Base-by-base conservation (phyloP, 2,797 vertebrate genomes). In the Pantherophis alleghaniensis region DNA sequence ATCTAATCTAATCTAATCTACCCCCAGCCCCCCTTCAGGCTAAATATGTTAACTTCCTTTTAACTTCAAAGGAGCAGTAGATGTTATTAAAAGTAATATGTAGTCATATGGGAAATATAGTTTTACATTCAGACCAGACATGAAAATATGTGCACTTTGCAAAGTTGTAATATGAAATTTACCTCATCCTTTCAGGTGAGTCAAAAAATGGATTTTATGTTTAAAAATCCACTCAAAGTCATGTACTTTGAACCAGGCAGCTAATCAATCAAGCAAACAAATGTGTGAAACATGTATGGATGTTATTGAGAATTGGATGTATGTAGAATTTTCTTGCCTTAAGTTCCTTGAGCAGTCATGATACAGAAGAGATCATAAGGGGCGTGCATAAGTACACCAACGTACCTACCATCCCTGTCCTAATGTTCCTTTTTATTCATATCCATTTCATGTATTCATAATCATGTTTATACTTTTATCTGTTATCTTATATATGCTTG, bases 1-100 rank as follows among this genome's bases (percentile, higher is more conserved):
- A 26, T 56, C 56, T 57, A 57, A 55, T 90, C 92, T 91, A 88
- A 61, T 37, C 93, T 56, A 83, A 53, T 91, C 93, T 92, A 90
- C 32, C n/a, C 93, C 32, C 91, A 91, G 88, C 4, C 0, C 42
- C 26, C 28, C 22, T 66, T 16, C 55, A 88, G 14, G 37, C 47
- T 90, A 83, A 91, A 53, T 53, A 32, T 5, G 89, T 83, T 20
- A 32, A 60, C 79, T 83, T 37, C 37, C 63, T 10, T 92, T 55
- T 88, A 69, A 61, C 28, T 89, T 28, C 42, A 22, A 61, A 4
- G 47, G 57, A 88, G 26, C 24, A 11, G 1, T 47, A 20, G 47
- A 12, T 91, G 51, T 59, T 63, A 90, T 90, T 32, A 18, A 91
- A 28, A 89, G 2, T 83, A 90, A 51, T 86, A 51, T 22, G 4